phyloP scores from a whole-genome alignment of 2,113 vertebrate genomes.

The Peromyscus maniculatus region DNA sequence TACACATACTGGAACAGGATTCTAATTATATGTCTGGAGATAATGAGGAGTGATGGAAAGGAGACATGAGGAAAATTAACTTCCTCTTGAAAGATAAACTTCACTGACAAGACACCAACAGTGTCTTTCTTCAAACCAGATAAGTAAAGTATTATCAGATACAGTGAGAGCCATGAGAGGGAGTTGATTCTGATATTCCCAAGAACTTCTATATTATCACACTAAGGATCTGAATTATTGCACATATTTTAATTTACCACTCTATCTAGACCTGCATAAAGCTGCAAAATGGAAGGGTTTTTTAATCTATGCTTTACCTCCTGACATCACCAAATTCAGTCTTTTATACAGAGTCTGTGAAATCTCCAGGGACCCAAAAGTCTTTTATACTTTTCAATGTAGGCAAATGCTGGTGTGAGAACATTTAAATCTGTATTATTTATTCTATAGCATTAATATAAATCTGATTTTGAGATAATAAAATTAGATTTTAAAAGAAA shows the following conservation, averaged over 20 bases:
- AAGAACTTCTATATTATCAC: neutral
- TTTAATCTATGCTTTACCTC: neutral
- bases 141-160: neutral
- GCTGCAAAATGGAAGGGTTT: neutral
- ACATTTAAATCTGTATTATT: neutral
- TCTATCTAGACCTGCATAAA: neutral
- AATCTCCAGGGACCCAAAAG: neutral
- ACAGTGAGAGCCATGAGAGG: neutral
- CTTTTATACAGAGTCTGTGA: neutral
- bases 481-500: neutral
- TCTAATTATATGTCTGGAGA: constrained; percentile 62
- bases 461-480: neutral
- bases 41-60: constrained; percentile 64
- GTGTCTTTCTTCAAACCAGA: neutral
- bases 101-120: constrained; percentile 42
- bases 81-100: constrained; percentile 71
- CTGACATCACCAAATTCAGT: neutral
- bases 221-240: neutral
- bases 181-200: neutral
- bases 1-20: constrained; percentile 55
- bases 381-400: neutral
- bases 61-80: constrained; percentile 60
- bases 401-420: neutral
- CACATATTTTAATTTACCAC: neutral
- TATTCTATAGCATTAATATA: neutral